phyloP scores from a whole-genome alignment of 2,113 vertebrate species.

The Salvelinus sp. region DNA sequence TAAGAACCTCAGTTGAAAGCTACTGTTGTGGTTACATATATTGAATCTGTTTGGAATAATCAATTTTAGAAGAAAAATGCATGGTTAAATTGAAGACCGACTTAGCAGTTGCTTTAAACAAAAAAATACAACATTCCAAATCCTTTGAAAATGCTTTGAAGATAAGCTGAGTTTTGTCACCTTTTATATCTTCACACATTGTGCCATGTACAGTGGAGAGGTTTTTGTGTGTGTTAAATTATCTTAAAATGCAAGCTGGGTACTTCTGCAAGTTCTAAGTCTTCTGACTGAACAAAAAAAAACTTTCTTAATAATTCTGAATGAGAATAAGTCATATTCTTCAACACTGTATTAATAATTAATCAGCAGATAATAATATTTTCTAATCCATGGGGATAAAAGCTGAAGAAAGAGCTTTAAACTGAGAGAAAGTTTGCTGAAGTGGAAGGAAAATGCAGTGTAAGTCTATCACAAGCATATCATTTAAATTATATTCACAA shows the following conservation, averaged over 20 bases:
- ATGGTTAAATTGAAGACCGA: slow-evolving; percentile 40
- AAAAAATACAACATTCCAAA: slow-evolving; percentile 41
- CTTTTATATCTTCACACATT: slow-evolving; percentile 50
- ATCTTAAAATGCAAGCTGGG: slow-evolving; percentile 46
- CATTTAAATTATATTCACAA: too few species aligned
- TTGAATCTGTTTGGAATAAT: slow-evolving; percentile 46
- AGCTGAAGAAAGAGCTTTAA: slow-evolving; percentile 10
- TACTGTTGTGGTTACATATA: slow-evolving; percentile 30
- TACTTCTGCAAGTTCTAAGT: slow-evolving; percentile 25
- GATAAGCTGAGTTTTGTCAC: slow-evolving; percentile 57
- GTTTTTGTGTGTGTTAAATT: slow-evolving; percentile 46
- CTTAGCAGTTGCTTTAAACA: slow-evolving; percentile 52
- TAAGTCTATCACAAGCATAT: not conserved
- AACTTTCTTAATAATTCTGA: slow-evolving; percentile 32
- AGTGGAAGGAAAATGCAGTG: not conserved
- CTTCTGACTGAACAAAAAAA: slow-evolving; percentile 24
- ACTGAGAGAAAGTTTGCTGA: not conserved
- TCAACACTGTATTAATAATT: slow-evolving; percentile 54
- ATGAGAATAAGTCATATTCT: slow-evolving; percentile 41
- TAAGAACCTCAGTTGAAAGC: slow-evolving; percentile 37
- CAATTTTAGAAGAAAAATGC: slow-evolving; percentile 41
- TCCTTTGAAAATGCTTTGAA: slow-evolving; percentile 52
- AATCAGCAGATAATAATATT: slow-evolving; percentile 39
- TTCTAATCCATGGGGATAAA: slow-evolving; percentile 43
- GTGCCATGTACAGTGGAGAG: slow-evolving; percentile 19